phyloP scores from a whole-genome alignment of 1,140 invertebrate species.

The Parapsyche elsis region DNA sequence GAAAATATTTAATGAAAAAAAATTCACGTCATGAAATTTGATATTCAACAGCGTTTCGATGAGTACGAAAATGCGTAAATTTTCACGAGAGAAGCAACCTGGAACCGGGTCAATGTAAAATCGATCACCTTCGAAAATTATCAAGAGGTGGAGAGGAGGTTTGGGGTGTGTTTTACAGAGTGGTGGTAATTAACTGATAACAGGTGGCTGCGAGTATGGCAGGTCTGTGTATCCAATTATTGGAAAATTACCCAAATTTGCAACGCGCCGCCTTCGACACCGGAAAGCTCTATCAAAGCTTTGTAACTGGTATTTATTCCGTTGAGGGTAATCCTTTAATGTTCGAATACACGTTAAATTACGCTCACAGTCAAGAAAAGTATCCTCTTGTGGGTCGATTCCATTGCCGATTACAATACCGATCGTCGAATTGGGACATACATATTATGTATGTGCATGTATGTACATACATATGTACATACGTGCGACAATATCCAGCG shows the following conservation, averaged over 20 bases:
- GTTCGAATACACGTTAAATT: conserved; percentile 31
- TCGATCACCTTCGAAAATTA: not conserved
- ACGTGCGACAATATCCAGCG: no score
- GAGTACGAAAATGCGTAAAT: no score
- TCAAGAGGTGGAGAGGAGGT: not conserved
- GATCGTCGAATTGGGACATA: no score
- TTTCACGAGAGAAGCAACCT: no score
- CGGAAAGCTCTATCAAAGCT: conserved; percentile 38
- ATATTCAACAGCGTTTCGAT: no score
- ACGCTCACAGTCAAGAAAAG: not conserved
- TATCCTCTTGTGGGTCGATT: not conserved
- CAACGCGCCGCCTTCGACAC: conserved; percentile 25
- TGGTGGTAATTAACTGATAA: conserved; percentile 37
- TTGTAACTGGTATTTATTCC: conserved; percentile 37
- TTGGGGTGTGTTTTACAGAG: not conserved
- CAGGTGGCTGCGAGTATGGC: conserved; percentile 17
- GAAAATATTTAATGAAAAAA: no score
- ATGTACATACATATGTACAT: no score
- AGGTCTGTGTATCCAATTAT: conserved; percentile 33
- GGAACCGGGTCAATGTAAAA: not conserved
- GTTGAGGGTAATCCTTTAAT: conserved; percentile 35
- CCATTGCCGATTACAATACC: not conserved
- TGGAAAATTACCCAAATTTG: conserved; percentile 41
- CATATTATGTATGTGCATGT: no score
- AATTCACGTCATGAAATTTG: no score